A percentile compares a stretch with the other conserved stretches of the same genome.
Evolutionary conservation across 2,888 invertebrate genomes (phyloP).

Genomic region (Heliconius aoede): DNA sequence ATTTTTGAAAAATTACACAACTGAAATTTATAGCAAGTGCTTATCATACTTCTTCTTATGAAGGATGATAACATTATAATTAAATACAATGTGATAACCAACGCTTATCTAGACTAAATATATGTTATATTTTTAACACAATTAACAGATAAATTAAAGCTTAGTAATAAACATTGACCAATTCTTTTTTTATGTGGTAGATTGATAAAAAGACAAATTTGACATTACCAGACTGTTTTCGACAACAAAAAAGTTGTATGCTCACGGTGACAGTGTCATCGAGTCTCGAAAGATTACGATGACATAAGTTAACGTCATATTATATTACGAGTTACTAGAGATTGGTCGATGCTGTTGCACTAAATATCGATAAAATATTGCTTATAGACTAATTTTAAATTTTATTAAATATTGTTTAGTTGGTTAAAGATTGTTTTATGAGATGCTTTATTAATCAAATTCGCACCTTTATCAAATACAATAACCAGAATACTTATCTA

Average conservation of each 20-base stretch:
- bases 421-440: no score
- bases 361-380: background rate
- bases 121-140: background rate
- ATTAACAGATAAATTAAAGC: background rate
- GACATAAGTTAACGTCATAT: no score
- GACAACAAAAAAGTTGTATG: background rate
- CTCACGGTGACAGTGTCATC: background rate
- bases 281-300: no score
- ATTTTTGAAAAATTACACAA: constrained; percentile 29
- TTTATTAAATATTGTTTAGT: no score
- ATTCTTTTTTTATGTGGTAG: background rate
- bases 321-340: background rate
- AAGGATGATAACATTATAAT: constrained; percentile 24
- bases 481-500: no score
- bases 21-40: constrained; percentile 34
- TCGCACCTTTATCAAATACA: no score
- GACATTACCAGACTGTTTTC: background rate
- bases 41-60: constrained; percentile 21
- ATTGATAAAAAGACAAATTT: background rate
- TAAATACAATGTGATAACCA: background rate
- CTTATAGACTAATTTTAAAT: no score
- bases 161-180: background rate
- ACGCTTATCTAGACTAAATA: background rate
- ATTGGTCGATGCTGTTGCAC: background rate
- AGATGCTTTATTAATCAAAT: no score